Base-by-base conservation (phyloP, 1,140 invertebrate genomes). In the Antheraea pernyi region DNA sequence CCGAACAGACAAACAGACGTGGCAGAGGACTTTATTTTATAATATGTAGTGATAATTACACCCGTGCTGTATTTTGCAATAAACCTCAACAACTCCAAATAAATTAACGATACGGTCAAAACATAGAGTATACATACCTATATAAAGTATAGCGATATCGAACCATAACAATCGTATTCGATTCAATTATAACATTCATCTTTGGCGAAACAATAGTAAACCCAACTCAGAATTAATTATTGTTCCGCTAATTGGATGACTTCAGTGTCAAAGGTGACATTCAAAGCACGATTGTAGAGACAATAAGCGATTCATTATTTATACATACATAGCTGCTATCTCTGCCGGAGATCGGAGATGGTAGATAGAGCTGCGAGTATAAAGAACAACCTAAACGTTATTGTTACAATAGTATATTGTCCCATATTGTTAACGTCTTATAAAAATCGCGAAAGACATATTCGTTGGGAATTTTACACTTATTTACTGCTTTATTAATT, bases 241-340 rank as follows among this genome's bases (percentile, higher is more conserved):
- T 63, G 42, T 63, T 58, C 39, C 68, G 59, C 66, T 72, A 65
- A 65, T 71, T 68, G 67, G 30, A 70, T 77, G 68, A 68, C 70
- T 66, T 71, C 66, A 75, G 69, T 72, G 78, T 77, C 69, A 68
- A 79, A 79, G 68, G 70, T 69, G 73, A 71, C 76, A 86, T 86
- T 86, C 83, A 70, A 79, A 74, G 74, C 79, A 85, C 76, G 79
- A 82, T 68, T 75, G 74, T 70, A 65, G 62, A 77, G 76, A 85
- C 80, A 86, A 78, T 81, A 80, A 80, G 77, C 72, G 76, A 39
- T 80, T 80, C 78, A 85, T 73, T 75, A 78, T 76, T 58, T 79
- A 73, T 76, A 68, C 72, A 73, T 76, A 68, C 72, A 75, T 73
- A 76, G 78, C 72, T 53, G 68, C 59, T 82, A 82, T 83, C 81